Conservation (phyloP, 2,888 invertebrate genomes). For the Dendrolimus houi region DNA sequence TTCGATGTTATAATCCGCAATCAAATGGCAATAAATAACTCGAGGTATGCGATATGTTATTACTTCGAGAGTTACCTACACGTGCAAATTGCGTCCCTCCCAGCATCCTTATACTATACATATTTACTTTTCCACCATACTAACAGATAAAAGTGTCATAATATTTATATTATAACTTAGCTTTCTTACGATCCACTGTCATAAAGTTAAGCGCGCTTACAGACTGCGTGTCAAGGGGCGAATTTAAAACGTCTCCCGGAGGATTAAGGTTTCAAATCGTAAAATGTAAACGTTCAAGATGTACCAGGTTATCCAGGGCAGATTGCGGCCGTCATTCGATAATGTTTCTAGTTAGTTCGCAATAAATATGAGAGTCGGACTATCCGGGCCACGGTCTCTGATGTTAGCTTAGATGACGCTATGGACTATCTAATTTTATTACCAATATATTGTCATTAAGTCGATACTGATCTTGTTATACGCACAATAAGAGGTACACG, state of each 20-base stretch:
- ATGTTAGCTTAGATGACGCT: slow-evolving; percentile 64
- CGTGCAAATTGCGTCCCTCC: slow-evolving; percentile 40
- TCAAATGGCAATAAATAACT: slow-evolving; percentile 37
- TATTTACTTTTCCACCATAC: slow-evolving; percentile 66
- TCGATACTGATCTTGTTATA: slow-evolving; percentile 76
- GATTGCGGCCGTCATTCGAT: slow-evolving; percentile 55
- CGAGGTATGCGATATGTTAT: slow-evolving; percentile 22
- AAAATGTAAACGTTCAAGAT: slow-evolving; percentile 31
- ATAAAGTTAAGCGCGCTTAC: slow-evolving; percentile 62
- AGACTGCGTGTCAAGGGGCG: slow-evolving; percentile 15
- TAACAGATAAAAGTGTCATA: slow-evolving; percentile 72
- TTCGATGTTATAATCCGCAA: slow-evolving; percentile 37
- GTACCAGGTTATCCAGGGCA: slow-evolving; percentile 48
- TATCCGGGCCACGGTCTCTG: slow-evolving; percentile 37
- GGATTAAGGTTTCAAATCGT: slow-evolving; percentile 49
- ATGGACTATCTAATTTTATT: slow-evolving; percentile 75
- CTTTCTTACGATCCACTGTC: slow-evolving; percentile 66
- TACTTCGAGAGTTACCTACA: slow-evolving; percentile 21
- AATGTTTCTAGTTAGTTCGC: slow-evolving; percentile 71
- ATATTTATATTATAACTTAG: slow-evolving; percentile 71
- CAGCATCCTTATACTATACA: slow-evolving; percentile 33
- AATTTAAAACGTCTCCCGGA: slow-evolving; percentile 36
- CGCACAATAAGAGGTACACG: slow-evolving; percentile 68
- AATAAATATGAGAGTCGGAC: slow-evolving; percentile 67
- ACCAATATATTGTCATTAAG: slow-evolving; percentile 77